Conservation (phyloP, 2,797 vertebrate genomes). For the Danio tinwini region DNA sequence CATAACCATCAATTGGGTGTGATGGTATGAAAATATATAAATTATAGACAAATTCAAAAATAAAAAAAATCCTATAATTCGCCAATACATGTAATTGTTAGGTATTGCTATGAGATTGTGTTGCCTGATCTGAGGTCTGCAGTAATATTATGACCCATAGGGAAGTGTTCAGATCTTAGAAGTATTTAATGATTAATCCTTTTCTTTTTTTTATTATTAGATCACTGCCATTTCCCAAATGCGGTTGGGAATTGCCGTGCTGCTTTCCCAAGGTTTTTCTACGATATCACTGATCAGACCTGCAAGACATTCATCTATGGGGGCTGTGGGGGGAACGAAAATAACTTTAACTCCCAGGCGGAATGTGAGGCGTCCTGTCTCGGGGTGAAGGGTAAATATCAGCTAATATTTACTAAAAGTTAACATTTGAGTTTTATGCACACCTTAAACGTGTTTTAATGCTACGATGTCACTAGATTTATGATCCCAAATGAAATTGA, state of each 20-base stretch:
- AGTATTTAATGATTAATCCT: background rate
- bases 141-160: background rate
- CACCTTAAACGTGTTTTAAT: background rate
- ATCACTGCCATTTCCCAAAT: conserved; percentile 64
- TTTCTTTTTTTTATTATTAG: conserved; percentile 61
- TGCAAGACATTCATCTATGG: conserved; percentile 76
- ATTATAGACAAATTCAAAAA: too few species aligned
- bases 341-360: conserved; percentile 72
- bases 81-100: too few species aligned
- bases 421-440: background rate
- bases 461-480: background rate
- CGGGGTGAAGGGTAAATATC: conserved; percentile 62
- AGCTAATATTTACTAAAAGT: background rate
- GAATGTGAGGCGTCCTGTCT: conserved; percentile 66
- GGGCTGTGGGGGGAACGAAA: conserved; percentile 75
- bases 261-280: conserved; percentile 71
- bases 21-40: too few species aligned
- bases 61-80: too few species aligned
- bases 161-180: background rate
- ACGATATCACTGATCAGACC: conserved; percentile 62
- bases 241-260: conserved; percentile 73
- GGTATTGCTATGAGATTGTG: too few species aligned
- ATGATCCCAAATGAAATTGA: background rate
- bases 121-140: background rate
- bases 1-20: too few species aligned